These are phyloP conservation scores for Himalopsyche tibetana DNA, from an alignment of 2,888 invertebrate genomes.

Conservation along the genomic window DNA sequence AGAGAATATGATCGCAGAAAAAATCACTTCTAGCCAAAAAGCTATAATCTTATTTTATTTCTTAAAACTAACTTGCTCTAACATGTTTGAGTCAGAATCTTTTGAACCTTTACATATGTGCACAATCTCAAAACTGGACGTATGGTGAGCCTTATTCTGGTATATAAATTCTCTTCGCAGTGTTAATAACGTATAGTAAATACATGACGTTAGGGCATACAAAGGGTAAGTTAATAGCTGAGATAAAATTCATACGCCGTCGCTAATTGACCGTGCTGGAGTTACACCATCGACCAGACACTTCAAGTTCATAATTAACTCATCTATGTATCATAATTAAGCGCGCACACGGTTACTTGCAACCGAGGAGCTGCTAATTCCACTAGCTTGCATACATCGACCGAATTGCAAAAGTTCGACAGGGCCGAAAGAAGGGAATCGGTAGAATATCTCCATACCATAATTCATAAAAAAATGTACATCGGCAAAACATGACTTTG, in stretches of 20 bases:
- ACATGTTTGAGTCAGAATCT: too few relatives aligned
- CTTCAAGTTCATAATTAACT: conserved; percentile 26
- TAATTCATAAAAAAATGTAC: too few relatives aligned
- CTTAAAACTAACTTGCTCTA: too few relatives aligned
- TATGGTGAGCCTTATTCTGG: background rate
- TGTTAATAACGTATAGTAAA: background rate
- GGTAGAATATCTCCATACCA: too few relatives aligned
- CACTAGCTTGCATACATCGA: background rate
- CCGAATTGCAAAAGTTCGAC: background rate
- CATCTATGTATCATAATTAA: conserved; percentile 23
- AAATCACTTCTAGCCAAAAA: too few relatives aligned
- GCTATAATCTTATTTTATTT: too few relatives aligned
- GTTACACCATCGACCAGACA: background rate
- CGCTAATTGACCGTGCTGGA: conserved; percentile 24
- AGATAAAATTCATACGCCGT: background rate
- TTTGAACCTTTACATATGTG: too few relatives aligned
- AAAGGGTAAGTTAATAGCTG: conserved; percentile 12
- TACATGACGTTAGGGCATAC: conserved; percentile 10
- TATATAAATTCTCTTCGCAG: background rate
- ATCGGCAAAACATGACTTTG: too few relatives aligned
- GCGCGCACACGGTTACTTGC: background rate
- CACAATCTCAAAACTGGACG: too few relatives aligned
- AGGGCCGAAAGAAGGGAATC: background rate
- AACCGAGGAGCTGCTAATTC: background rate
- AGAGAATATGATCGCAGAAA: too few relatives aligned